Conservation (phyloP, 1,140 invertebrate genomes). For the Drosophila sp. region DNA sequence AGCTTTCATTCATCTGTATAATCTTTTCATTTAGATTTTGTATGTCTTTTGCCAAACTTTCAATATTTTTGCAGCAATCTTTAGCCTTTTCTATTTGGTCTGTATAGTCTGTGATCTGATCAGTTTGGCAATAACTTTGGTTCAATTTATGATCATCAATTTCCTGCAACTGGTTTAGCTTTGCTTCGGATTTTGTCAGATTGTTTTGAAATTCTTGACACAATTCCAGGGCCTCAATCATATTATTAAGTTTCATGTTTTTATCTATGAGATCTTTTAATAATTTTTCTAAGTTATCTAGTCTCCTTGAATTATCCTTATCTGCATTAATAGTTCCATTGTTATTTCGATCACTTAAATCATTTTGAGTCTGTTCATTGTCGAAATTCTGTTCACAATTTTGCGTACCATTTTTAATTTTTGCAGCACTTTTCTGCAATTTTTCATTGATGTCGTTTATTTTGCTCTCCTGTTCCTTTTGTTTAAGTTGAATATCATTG, state of each 20-base stretch:
- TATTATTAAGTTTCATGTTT: not conserved
- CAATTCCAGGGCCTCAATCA: not conserved
- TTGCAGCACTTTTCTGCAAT: not conserved
- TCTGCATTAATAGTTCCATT: not conserved
- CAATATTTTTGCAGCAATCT: conserved; percentile 26
- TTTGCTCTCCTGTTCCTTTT: conserved; percentile 7
- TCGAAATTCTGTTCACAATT: conserved; percentile 14
- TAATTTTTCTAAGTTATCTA: not conserved
- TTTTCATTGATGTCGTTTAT: not conserved
- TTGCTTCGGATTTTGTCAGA: not conserved
- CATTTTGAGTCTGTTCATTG: not conserved
- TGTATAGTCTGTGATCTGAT: not conserved
- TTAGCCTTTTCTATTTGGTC: not conserved
- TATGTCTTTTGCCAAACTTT: not conserved
- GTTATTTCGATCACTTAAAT: not conserved
- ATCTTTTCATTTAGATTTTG: not conserved
- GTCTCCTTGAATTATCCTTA: not conserved
- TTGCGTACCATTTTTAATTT: not conserved
- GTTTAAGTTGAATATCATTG: conserved; percentile 9
- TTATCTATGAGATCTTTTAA: not conserved
- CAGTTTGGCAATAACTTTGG: not conserved
- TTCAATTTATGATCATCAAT: not conserved
- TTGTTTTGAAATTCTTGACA: conserved; percentile 7
- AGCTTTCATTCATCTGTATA: conserved; percentile 1
- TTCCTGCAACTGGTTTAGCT: not conserved